Base-by-base conservation (phyloP, 2,888 invertebrate species). In the Melanostoma scalare region DNA sequence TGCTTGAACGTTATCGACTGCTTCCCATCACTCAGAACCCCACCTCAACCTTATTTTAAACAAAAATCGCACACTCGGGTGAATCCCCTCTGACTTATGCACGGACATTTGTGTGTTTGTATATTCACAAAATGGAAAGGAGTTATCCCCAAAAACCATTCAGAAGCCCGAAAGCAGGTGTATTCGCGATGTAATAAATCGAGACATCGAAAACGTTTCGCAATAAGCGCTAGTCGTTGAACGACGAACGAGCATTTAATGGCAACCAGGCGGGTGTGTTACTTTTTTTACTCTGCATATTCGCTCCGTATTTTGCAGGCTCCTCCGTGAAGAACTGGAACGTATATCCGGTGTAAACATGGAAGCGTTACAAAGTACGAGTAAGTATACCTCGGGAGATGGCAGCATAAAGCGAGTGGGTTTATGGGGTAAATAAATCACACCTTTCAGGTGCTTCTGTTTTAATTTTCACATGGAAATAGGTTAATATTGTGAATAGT, bases 401-500 rank as follows among this genome's bases (percentile, higher is more conserved):
- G 50, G 44, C 46, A 40, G 68, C 46, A 56, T 77, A 30, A 38
- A 58, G 42, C 46, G 5, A 53, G 63, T 35, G 55, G 67, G 56
- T 44, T 53, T 46, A 10, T 40, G 33, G 6, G 53, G 31, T 31
- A 48, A 65, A 79, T 84, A 84, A 84, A 79, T 84, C 84, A 74
- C 84, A 84, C 79, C 71, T 74, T 61, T 42, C 74, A 71, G 71
- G 69, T 74, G 84, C 69, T 74, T 71, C 74, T 79, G 79, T 79
- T 84, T 84, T 78, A 78, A 84, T 84, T 78, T 75, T 79, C 75
- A 44, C 63, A 33, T 75, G 61, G 67, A 84, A 84, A 74, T 84
- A 74, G 82, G 82, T 82, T 84, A 84, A 71, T 78, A 71, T 79
- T 69, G 60, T 84, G 74, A 78, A 84, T 75, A 84, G 75, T 84